Evolutionary conservation across 1,140 invertebrate genomes (phyloP).

Genomic region (Trichomalopsis sarcophagae): DNA sequence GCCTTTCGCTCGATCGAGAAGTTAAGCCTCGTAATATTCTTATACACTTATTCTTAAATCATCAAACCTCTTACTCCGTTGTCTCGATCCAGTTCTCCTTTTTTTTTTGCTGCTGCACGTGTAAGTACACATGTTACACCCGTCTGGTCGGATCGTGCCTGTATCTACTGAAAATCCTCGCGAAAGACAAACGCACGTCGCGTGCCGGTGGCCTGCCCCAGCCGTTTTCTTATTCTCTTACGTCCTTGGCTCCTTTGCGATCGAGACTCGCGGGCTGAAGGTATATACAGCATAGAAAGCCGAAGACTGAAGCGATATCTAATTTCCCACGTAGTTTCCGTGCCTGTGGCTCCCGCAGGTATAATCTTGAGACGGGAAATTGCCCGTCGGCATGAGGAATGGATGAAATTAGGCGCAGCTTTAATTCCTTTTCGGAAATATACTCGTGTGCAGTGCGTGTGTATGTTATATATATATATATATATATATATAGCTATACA

Average conservation of each 20-base stretch:
- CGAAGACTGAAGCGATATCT: constrained; percentile 10
- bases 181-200: not conserved
- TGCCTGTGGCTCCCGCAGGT: not conserved
- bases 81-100: too few species aligned
- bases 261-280: not conserved
- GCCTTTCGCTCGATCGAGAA: too few species aligned
- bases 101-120: too few species aligned
- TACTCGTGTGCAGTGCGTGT: not conserved
- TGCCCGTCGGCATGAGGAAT: not conserved
- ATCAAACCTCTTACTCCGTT: too few species aligned
- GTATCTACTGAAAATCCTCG: not conserved
- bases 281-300: not conserved
- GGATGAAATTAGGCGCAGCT: constrained; percentile 1
- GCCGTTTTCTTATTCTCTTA: not conserved
- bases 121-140: not conserved
- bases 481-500: too few species aligned
- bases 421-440: not conserved
- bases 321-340: not conserved
- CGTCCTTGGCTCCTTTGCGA: not conserved
- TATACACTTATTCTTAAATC: too few species aligned
- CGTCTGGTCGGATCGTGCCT: not conserved
- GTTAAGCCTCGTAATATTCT: too few species aligned
- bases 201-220: not conserved
- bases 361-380: constrained; percentile 2
- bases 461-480: too few species aligned